Conservation (phyloP, 2,113 vertebrate species). For the Thermophis baileyi region DNA sequence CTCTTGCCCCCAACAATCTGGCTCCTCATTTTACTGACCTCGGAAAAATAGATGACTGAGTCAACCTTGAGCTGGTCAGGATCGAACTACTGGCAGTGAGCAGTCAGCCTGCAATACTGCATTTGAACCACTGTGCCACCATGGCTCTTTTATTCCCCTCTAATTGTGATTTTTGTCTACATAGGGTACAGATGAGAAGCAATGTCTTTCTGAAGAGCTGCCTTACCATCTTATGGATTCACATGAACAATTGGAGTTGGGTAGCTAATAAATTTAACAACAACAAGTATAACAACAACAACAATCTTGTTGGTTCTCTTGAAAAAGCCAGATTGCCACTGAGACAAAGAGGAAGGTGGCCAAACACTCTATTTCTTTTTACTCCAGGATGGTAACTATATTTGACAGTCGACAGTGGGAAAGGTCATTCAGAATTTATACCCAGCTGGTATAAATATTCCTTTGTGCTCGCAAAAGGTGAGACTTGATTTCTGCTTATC, state of each 20-base stretch:
- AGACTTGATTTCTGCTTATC: not conserved
- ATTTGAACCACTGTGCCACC: too few species aligned
- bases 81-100: too few species aligned
- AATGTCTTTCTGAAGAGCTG: not conserved
- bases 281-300: not conserved
- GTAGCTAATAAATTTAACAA: not conserved
- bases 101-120: too few species aligned
- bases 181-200: not conserved
- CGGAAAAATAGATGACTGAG: too few species aligned
- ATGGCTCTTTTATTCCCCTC: too few species aligned
- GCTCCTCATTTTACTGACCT: too few species aligned
- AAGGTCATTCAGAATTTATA: not conserved
- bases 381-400: not conserved
- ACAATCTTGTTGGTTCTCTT: not conserved
- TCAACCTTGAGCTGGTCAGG: too few species aligned
- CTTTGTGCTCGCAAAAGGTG: not conserved
- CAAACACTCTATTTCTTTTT: not conserved
- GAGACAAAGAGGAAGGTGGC: not conserved
- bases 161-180: not conserved
- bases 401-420: not conserved
- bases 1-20: too few species aligned
- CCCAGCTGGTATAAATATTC: not conserved
- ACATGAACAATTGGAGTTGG: not conserved
- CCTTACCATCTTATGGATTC: not conserved
- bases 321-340: not conserved